Conservation (phyloP, 2,888 invertebrate genomes). For the Loripinus fragilis region DNA sequence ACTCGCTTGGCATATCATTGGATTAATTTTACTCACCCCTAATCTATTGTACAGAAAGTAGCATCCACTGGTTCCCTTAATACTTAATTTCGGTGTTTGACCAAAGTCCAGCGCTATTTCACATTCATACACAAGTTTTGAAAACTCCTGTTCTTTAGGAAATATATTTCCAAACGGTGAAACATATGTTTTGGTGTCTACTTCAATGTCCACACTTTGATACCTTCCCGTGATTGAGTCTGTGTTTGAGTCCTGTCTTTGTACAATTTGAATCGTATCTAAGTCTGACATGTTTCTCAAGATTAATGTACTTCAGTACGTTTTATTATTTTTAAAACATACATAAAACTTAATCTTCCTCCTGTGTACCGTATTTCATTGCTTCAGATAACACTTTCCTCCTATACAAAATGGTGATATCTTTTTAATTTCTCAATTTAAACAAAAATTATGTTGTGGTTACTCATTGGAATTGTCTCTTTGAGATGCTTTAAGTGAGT, state of each 20-base stretch:
- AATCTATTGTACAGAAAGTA: constrained; percentile 97
- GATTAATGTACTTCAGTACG: too few species aligned
- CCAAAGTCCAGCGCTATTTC: constrained; percentile 97
- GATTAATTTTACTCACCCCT: constrained; percentile 78
- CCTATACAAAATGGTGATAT: too few species aligned
- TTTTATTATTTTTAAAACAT: too few species aligned
- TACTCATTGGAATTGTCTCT: too few species aligned
- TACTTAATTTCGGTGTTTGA: constrained; percentile 96
- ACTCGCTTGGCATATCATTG: too few species aligned
- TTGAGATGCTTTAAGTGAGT: too few species aligned
- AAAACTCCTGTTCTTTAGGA: constrained; percentile 91
- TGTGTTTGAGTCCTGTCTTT: constrained; percentile 48
- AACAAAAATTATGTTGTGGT: too few species aligned
- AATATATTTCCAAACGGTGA: constrained; percentile 61
- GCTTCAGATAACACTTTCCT: too few species aligned
- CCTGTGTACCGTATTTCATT: too few species aligned
- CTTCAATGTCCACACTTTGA: constrained; percentile 47
- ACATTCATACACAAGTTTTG: constrained; percentile 93
- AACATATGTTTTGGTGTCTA: constrained; percentile 49
- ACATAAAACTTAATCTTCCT: too few species aligned
- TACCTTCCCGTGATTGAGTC: constrained; percentile 35
- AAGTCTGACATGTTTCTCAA: constrained; percentile 47
- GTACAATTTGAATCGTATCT: constrained; percentile 61
- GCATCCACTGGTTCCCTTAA: constrained; percentile 98
- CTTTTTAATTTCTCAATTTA: too few species aligned